Evolutionary conservation across 2,113 vertebrate genomes (phyloP).

Genomic region (Formicarius rufipectus): DNA sequence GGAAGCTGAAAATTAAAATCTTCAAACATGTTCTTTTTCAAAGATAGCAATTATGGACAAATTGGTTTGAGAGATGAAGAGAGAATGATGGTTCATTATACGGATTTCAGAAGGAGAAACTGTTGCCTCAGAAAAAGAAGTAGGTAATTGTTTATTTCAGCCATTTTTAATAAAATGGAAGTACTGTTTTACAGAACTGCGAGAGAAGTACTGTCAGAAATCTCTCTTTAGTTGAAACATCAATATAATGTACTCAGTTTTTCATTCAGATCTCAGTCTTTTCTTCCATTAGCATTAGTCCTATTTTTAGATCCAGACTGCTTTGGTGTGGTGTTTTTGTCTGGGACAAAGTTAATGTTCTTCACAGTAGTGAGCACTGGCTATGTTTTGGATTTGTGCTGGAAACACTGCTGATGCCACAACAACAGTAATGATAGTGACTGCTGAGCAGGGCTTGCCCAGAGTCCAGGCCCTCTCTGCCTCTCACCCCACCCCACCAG

Average conservation of each 20-base stretch:
- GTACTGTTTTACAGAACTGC: not conserved
- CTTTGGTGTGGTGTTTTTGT: not conserved
- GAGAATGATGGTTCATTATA: not conserved
- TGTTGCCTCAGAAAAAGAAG: not conserved
- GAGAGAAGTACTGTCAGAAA: not conserved
- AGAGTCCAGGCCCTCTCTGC: not conserved
- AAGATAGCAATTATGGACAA: not conserved
- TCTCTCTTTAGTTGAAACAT: not conserved
- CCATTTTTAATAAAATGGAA: not conserved
- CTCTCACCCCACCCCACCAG: not conserved
- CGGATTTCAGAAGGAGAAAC: constrained; percentile 5
- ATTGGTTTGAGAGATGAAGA: not conserved
- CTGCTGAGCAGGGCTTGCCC: not conserved
- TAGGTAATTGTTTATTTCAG: not conserved
- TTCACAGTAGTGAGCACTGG: not conserved
- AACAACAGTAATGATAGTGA: not conserved
- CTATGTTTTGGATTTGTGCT: not conserved
- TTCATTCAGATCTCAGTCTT: not conserved
- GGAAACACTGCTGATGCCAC: not conserved
- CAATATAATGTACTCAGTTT: not conserved
- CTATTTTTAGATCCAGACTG: not conserved
- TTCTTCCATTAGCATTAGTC: not conserved
- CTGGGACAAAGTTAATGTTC: not conserved
- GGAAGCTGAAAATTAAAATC: not conserved
- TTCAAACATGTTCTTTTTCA: not conserved